phyloP scores from a whole-genome alignment of 2,888 invertebrate genomes.

The Orgyia antiqua region DNA sequence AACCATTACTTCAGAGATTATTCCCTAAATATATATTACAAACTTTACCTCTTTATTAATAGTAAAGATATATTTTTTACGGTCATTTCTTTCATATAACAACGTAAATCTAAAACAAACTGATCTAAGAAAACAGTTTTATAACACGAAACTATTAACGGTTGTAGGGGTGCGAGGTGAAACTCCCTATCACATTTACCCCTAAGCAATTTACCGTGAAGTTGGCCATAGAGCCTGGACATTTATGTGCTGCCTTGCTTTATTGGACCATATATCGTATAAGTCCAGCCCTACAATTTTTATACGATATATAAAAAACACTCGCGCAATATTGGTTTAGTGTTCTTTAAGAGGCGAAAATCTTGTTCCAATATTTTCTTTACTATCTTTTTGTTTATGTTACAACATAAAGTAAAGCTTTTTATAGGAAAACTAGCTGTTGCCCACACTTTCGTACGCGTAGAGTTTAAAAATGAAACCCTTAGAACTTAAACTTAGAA shows the following conservation, averaged over 20 bases:
- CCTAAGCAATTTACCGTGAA: constrained; percentile 53
- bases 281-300: constrained; percentile 39
- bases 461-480: no score
- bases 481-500: no score
- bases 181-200: constrained; percentile 23
- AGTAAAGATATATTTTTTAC: no score
- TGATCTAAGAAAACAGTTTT: constrained; percentile 22
- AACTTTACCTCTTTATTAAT: no score
- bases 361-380: not conserved
- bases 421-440: no score
- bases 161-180: constrained; percentile 21
- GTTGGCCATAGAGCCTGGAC: constrained; percentile 43
- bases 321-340: constrained; percentile 39
- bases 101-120: constrained; percentile 12
- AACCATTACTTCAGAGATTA: no score
- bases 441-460: no score
- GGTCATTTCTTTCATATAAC: no score
- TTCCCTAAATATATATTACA: no score
- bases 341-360: constrained; percentile 10
- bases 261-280: constrained; percentile 69
- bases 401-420: no score
- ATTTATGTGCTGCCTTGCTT: constrained; percentile 55
- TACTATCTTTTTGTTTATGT: not conserved
- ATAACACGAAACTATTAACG: constrained; percentile 24
- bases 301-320: constrained; percentile 52